Base-by-base conservation (phyloP, 2,888 invertebrate species). In the Hydraecia micacea region DNA sequence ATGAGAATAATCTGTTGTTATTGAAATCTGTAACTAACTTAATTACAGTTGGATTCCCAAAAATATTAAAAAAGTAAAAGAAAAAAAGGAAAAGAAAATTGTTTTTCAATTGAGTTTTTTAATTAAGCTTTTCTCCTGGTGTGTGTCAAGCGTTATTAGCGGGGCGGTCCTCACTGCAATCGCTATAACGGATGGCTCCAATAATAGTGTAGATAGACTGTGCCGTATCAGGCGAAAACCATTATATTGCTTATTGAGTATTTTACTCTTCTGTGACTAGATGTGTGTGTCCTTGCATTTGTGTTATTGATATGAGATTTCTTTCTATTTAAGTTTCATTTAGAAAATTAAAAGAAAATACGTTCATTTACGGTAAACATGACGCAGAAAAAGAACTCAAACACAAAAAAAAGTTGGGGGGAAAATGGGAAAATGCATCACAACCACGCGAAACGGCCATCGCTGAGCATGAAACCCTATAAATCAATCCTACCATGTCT, bases 171-270 rank as follows among this genome's bases (percentile, higher is more conserved):
- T 73, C 72, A 62, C 2, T 79, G 75, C 76, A 76, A 77, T 84
- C 72, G 71, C 65, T 63, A 76, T 83, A 73, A 79, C 82, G 32
- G 42, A 77, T 74, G 67, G 79, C 73, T 69, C 79, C 84, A 9
- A 7, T 9, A 83, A 86, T 81, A 74, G 72, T 75, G 73, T 63
- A 69, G 39, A 15, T 46, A 46, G 15, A 18, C 28, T 28, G 21
- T 62, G 63, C 39, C 21, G 58, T 71, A n/a, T 66, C 55, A 75
- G 36, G 71, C 39, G 58, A 63, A 49, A 77, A 77, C 84, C 63
- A 77, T 86, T 76, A 74, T 46, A 28, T 39, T 28, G 25, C 66
- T 85, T 81, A 81, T 73, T 46, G 60, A 65, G 18, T 32, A 36
- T 62, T 73, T 75, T 62, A n/a, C 25, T 60, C 28, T 32, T 25